phyloP scores from a whole-genome alignment of 2,888 invertebrate genomes.

The Pachliopta kotzebuea region DNA sequence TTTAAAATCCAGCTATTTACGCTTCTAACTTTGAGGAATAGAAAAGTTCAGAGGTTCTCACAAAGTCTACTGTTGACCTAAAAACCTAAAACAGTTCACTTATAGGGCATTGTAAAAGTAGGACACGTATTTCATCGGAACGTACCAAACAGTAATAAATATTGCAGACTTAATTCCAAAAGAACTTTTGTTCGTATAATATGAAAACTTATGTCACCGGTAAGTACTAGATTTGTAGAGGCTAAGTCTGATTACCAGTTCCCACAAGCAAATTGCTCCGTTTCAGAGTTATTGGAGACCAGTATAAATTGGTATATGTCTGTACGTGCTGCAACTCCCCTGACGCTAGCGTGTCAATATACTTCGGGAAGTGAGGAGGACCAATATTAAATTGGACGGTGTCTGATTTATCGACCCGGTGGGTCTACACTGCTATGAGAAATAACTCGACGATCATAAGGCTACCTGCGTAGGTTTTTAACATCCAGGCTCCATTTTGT shows the following conservation, averaged over 20 bases:
- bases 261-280: conserved; percentile 44
- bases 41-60: conserved; percentile 17
- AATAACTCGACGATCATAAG: conserved; percentile 31
- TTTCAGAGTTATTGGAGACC: conserved; percentile 40
- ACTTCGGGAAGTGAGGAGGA: conserved; percentile 34
- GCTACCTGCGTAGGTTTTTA: conserved; percentile 27
- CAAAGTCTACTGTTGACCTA: conserved; percentile 29
- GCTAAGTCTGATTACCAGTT: conserved; percentile 39
- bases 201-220: conserved; percentile 21
- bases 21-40: conserved; percentile 19
- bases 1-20: conserved; percentile 12
- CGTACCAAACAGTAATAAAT: neutral
- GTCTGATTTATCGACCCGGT: conserved; percentile 42
- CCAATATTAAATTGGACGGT: conserved; percentile 38
- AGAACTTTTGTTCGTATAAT: neutral
- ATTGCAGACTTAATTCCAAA: conserved; percentile 13
- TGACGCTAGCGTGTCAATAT: conserved; percentile 30
- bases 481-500: conserved; percentile 1
- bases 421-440: conserved; percentile 40
- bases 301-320: conserved; percentile 39
- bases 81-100: conserved; percentile 25
- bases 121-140: conserved; percentile 5
- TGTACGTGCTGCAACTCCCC: conserved; percentile 33
- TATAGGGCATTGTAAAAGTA: conserved; percentile 15
- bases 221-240: conserved; percentile 35